Percentiles rank a stretch among this genome's conserved stretches.
phyloP scores from a whole-genome alignment of 2,113 vertebrate species.

The Notechis scutatus region DNA sequence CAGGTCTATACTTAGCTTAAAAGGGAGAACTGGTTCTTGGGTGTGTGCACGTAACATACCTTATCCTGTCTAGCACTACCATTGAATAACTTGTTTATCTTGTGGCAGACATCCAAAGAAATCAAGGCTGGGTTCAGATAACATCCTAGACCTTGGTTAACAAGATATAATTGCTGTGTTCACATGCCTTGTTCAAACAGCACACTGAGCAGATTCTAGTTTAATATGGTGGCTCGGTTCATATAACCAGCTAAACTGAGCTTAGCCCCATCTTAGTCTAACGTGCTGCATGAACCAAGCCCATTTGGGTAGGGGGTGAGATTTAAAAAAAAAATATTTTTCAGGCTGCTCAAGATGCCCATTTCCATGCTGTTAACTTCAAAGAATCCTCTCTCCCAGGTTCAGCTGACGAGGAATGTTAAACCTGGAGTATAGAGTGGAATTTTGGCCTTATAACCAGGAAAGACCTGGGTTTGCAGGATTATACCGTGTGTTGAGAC shows the following conservation, averaged over 20 bases:
- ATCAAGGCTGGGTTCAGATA: not conserved
- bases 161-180: not conserved
- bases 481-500: not conserved
- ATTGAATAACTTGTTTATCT: not conserved
- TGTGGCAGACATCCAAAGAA: not conserved
- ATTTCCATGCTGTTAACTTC: not conserved
- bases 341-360: not conserved
- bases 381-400: not conserved
- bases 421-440: not conserved
- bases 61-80: not conserved
- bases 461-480: not conserved
- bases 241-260: not conserved
- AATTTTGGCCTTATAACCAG: not conserved
- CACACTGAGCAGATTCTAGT: not conserved
- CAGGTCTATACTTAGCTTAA: not conserved
- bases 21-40: not conserved
- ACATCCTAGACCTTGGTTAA: not conserved
- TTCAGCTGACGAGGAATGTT: not conserved
- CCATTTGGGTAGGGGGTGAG: not conserved
- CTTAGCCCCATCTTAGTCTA: not conserved
- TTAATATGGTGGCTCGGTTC: not conserved
- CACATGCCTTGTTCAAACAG: not conserved
- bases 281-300: not conserved
- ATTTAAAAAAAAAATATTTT: not conserved
- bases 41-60: not conserved